Evolutionary conservation across 2,888 invertebrate genomes (phyloP), one percentile per base, ranked within the genome.

Genomic region (Drosophila lacicola): DNA sequence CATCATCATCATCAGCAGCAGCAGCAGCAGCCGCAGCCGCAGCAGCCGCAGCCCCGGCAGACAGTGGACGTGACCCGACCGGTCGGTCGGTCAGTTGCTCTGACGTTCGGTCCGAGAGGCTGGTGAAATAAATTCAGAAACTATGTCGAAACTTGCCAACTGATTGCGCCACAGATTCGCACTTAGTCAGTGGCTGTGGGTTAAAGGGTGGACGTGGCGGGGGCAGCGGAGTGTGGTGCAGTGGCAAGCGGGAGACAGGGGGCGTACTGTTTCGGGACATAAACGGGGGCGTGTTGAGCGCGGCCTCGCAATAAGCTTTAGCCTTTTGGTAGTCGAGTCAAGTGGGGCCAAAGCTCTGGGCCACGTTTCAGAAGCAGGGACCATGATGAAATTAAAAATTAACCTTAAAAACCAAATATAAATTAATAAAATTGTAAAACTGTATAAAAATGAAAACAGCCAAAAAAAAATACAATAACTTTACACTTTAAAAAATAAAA

Each of bases 161-260:
- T 89, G 85, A 86, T 89, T 89, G 90, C 85, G 88, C 83, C 83
- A 84, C 89, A 89, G 89, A 88, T 90, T 90, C 89, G 90, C 89
- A 88, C 89, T 86, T 89, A 88, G 89, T 86, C 90, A 67, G 78
- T 78, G 83, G 83, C 78, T 74, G 56, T 55, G 67, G 65, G 65
- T 45, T 67, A 14, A 14, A 17, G 9, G 41, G 41, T 8, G 45
- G 45, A 2, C 4, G 44, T 37, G 29, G 64, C 36, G 19, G 17
- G 49, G 13, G 29, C 51, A 39, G 46, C 4, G 4, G 47, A 10
- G 36, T 17, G 25, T 4, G 54, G 13, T 45, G 51, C 33, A 36
- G 19, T 55, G 41, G 47, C 66, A 47, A 6, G 55, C 34, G 41
- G 64, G 10, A 50, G 63, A 57, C 74, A 64, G 62, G 71, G 74